phyloP scores from a whole-genome alignment of 2,888 invertebrate genomes.

The Ectobius pallidus region DNA sequence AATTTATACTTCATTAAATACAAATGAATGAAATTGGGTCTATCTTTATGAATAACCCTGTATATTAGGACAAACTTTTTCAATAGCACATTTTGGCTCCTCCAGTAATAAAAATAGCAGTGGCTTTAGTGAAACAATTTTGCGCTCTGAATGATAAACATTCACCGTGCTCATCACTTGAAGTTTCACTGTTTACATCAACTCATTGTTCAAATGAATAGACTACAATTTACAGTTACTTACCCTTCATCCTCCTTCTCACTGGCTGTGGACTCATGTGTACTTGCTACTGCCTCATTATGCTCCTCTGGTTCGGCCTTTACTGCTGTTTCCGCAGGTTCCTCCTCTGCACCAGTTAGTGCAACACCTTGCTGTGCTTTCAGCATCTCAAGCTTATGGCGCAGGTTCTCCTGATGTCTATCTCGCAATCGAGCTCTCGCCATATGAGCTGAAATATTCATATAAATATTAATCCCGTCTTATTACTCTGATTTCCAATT shows the following conservation, averaged over 20 bases:
- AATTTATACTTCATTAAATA: too few species aligned
- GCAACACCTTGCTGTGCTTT: slow-evolving; percentile 82
- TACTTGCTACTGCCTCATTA: slow-evolving; percentile 13
- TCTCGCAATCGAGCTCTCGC: slow-evolving; percentile 90
- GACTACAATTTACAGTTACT: too few species aligned
- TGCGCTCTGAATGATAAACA: too few species aligned
- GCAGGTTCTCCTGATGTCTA: slow-evolving; percentile 88
- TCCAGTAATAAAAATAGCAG: too few species aligned
- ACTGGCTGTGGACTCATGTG: background rate
- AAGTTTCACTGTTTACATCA: too few species aligned
- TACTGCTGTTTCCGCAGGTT: slow-evolving; percentile 40
- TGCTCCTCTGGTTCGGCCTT: background rate
- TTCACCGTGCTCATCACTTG: too few species aligned
- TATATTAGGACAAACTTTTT: too few species aligned
- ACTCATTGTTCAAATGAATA: too few species aligned
- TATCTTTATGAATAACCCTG: too few species aligned
- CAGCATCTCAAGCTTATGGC: slow-evolving; percentile 85
- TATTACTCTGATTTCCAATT: background rate
- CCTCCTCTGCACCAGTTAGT: slow-evolving; percentile 43
- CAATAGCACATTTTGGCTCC: too few species aligned
- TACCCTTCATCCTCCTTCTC: slow-evolving; percentile 23
- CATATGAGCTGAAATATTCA: slow-evolving; percentile 75
- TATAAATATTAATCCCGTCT: background rate
- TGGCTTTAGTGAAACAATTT: too few species aligned
- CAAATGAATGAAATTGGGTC: too few species aligned